A percentile compares a stretch with the other conserved stretches of the same genome.
These are phyloP conservation scores for Hydraecia micacea DNA, from an alignment of 2,888 invertebrate species.

Conservation along the genomic window DNA sequence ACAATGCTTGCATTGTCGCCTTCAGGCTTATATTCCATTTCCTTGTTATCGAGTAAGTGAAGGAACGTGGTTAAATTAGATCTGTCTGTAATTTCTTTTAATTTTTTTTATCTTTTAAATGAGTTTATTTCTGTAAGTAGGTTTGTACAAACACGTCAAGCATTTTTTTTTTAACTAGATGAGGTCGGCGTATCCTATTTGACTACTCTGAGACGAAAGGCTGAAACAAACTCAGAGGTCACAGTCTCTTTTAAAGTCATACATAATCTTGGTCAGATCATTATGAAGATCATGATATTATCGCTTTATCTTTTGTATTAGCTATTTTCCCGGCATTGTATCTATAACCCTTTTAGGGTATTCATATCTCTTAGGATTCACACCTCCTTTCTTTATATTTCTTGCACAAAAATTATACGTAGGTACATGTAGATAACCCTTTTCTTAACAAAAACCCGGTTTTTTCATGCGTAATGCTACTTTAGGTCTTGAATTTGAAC, in stretches of 20 bases:
- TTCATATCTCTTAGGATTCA: neutral
- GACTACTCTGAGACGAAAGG: neutral
- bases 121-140: neutral
- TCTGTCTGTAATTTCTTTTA: constrained; percentile 22
- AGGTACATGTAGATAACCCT: neutral
- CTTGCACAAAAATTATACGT: neutral
- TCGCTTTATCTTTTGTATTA: neutral
- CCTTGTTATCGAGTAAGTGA: constrained; percentile 57
- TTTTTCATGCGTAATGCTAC: neutral
- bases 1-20: constrained; percentile 69
- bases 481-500: constrained; percentile 1
- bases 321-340: neutral
- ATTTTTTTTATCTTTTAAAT: no score
- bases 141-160: no score
- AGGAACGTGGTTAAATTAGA: constrained; percentile 46
- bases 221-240: no score
- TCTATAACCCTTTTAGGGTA: neutral
- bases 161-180: neutral
- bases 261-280: neutral
- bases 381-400: neutral
- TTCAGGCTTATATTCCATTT: constrained; percentile 62
- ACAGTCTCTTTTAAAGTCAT: neutral
- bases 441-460: neutral
- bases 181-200: neutral
- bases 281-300: neutral